phyloP scores from a whole-genome alignment of 2,888 invertebrate species.

The Cheilosia pagana region DNA sequence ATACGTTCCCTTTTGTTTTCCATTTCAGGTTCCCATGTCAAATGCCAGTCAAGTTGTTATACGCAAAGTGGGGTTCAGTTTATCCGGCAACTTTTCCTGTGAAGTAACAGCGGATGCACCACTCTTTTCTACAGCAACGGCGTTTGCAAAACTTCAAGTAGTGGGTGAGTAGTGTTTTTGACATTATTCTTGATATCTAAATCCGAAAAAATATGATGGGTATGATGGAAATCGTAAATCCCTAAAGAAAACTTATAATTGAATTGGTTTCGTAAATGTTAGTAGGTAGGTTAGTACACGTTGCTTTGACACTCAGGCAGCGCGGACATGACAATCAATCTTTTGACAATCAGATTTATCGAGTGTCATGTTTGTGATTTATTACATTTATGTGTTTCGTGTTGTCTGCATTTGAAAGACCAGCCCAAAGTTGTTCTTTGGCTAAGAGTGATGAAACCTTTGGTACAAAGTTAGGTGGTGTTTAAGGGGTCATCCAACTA shows the following conservation, averaged over 20 bases:
- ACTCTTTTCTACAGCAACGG: conserved; percentile 88
- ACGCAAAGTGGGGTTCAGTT: conserved; percentile 87
- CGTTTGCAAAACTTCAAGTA: conserved; percentile 88
- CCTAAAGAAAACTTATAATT: conserved; percentile 1
- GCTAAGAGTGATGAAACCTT: too few relatives aligned
- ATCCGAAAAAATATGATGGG: conserved; percentile 1
- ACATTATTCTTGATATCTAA: conserved; percentile 44
- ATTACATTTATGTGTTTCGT: too few relatives aligned
- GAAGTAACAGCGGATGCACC: conserved; percentile 91
- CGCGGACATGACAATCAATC: too few relatives aligned
- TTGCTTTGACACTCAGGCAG: neutral
- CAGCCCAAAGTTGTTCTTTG: too few relatives aligned
- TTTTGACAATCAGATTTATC: too few relatives aligned
- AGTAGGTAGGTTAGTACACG: neutral
- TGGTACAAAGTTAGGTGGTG: too few relatives aligned
- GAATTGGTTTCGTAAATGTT: conserved; percentile 11
- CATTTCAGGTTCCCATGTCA: conserved; percentile 87
- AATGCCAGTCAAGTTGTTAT: conserved; percentile 90
- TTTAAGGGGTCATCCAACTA: too few relatives aligned
- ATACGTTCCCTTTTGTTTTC: conserved; percentile 32
- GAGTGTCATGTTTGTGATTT: too few relatives aligned
- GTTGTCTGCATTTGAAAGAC: too few relatives aligned
- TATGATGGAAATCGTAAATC: neutral
- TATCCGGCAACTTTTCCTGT: conserved; percentile 91
- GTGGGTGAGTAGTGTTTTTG: conserved; percentile 86